phyloP scores from a whole-genome alignment of 2,113 vertebrate species.

The Acrocephalus arundinaceus region DNA sequence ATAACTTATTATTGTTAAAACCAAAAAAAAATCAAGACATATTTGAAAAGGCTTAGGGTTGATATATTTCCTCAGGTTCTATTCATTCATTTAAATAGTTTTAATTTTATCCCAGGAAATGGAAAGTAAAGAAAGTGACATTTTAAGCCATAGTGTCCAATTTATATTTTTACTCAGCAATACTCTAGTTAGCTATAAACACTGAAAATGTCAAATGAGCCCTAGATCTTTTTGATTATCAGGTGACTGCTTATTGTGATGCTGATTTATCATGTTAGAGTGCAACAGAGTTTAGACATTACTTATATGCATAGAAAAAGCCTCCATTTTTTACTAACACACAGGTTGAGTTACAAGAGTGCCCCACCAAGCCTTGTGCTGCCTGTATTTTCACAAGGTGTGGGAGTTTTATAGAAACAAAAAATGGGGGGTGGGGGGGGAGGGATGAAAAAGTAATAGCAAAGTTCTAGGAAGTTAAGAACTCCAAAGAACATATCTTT shows the following conservation, averaged over 20 bases:
- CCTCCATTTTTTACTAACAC: background rate
- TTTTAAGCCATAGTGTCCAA: background rate
- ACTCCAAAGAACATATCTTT: background rate
- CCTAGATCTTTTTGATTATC: background rate
- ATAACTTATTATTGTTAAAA: background rate
- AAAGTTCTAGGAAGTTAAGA: background rate
- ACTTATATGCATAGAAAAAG: background rate
- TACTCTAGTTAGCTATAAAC: background rate
- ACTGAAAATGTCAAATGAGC: background rate
- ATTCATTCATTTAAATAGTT: background rate
- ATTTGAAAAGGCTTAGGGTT: background rate
- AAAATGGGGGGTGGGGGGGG: background rate
- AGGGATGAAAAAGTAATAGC: fast-evolving
- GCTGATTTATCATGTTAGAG: background rate
- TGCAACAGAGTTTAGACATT: background rate
- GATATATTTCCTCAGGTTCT: background rate
- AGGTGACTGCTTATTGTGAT: background rate
- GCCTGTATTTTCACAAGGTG: background rate
- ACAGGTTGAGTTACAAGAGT: background rate
- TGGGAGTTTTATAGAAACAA: background rate
- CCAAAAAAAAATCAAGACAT: background rate
- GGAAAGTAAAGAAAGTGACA: background rate
- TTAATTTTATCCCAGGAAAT: background rate
- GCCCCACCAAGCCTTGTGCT: background rate
- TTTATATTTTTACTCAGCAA: background rate